Evolutionary conservation across 2,797 vertebrate species (phyloP).

Genomic region (Glyptemys insculpta): DNA sequence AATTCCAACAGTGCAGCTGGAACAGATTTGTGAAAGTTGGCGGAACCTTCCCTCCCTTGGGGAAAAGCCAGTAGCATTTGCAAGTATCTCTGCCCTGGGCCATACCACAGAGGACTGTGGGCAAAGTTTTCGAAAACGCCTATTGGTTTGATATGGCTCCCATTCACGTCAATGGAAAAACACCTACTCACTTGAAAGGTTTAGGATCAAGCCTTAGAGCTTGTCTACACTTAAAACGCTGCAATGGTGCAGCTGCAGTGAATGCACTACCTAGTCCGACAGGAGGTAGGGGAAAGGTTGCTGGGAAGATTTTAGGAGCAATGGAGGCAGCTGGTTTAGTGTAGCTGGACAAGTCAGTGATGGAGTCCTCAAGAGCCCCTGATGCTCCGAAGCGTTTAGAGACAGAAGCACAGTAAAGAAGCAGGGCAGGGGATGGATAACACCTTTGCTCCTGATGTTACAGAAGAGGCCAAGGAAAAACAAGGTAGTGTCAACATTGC

Average conservation of each 20-base stretch:
- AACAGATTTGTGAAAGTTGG: slow-evolving; percentile 30
- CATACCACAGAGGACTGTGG: not conserved
- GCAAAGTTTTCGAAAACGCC: not conserved
- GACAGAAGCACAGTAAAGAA: not conserved
- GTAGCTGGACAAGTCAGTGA: not conserved
- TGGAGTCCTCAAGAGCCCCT: not conserved
- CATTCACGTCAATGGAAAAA: accelerated
- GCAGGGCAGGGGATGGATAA: not conserved
- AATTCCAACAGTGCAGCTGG: slow-evolving; percentile 27
- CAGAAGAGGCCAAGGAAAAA: not conserved
- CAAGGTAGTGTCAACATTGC: not conserved
- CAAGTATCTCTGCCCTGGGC: not conserved
- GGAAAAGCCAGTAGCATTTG: not conserved
- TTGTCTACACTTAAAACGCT: not conserved
- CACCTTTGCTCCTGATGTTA: not conserved
- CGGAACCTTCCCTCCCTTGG: slow-evolving; percentile 36
- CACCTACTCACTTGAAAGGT: not conserved
- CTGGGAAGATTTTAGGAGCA: not conserved
- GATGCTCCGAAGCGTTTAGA: not conserved
- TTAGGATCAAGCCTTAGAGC: not conserved
- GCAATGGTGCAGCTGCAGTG: not conserved
- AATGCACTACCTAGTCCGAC: not conserved
- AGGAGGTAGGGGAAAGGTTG: no score
- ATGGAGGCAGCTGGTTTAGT: not conserved
- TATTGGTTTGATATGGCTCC: not conserved